Percentiles rank a stretch among this genome's conserved stretches.
phyloP scores from a whole-genome alignment of 2,797 vertebrate genomes.

The Takifugu ocellatus region DNA sequence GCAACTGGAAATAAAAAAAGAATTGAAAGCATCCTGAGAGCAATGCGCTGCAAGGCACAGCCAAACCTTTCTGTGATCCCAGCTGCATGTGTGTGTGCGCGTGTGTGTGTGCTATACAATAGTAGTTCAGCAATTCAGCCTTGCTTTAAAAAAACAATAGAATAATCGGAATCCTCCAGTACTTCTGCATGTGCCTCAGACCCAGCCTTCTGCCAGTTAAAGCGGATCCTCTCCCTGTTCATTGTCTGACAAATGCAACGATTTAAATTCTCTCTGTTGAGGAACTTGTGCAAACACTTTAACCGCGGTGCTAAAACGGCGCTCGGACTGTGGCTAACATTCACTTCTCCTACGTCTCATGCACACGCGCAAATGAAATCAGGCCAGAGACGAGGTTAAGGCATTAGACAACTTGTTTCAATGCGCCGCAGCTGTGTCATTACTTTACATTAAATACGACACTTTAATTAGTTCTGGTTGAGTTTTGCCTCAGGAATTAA shows the following conservation, averaged over 20 bases:
- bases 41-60: conserved; percentile 67
- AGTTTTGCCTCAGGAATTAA: too few species aligned
- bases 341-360: conserved; percentile 14
- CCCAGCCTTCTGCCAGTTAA: conserved; percentile 27
- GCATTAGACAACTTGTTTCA: conserved; percentile 15
- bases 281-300: conserved; percentile 47
- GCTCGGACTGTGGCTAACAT: conserved; percentile 9
- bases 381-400: conserved; percentile 22
- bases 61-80: conserved; percentile 41
- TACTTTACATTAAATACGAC: background rate
- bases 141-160: conserved; percentile 33
- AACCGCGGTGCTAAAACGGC: conserved; percentile 21
- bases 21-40: conserved; percentile 69
- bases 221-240: conserved; percentile 23
- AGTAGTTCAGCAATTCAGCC: conserved; percentile 23
- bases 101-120: conserved; percentile 12
- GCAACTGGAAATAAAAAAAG: conserved; percentile 43
- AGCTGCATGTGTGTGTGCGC: conserved; percentile 30
- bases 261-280: conserved; percentile 31
- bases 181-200: conserved; percentile 33
- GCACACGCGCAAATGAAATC: conserved; percentile 46
- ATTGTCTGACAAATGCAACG: conserved; percentile 27
- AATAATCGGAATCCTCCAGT: conserved; percentile 25
- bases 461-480: too few species aligned
- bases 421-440: background rate